A percentile compares a stretch with the other conserved stretches of the same genome.
Evolutionary conservation across 2,797 vertebrate genomes (phyloP).

Genomic region (Serranus cabrilla): DNA sequence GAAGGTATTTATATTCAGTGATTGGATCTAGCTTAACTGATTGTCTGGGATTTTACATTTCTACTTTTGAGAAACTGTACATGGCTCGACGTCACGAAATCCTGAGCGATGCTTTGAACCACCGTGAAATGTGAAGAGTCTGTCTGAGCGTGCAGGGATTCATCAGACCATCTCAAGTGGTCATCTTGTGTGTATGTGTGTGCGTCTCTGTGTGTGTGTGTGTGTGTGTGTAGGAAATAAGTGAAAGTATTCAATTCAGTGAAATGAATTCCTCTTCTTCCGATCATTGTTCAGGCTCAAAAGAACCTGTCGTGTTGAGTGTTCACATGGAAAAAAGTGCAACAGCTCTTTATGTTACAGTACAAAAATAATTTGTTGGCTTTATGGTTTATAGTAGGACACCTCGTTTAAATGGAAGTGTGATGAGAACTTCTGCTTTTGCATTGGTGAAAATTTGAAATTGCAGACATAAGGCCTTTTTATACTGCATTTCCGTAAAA

Average conservation of each 20-base stretch:
- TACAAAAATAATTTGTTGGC: not conserved
- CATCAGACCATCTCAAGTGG: slow-evolving; percentile 25
- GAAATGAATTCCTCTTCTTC: not conserved
- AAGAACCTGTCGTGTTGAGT: not conserved
- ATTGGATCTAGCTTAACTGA: slow-evolving; percentile 59
- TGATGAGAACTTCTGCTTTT: not conserved
- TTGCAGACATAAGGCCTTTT: not conserved
- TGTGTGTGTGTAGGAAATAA: not conserved
- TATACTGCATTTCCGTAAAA: no score
- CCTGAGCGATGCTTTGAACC: slow-evolving; percentile 6
- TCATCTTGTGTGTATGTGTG: not conserved
- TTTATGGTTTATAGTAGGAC: not conserved
- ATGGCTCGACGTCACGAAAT: slow-evolving; percentile 18
- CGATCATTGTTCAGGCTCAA: not conserved
- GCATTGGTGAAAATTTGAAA: not conserved
- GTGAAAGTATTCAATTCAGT: not conserved
- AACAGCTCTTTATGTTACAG: not conserved
- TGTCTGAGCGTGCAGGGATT: not conserved
- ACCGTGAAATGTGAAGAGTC: not conserved
- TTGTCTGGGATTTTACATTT: slow-evolving; percentile 49
- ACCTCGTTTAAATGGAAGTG: not conserved
- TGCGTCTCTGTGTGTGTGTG: no score
- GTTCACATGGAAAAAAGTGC: not conserved
- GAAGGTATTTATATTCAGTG: slow-evolving; percentile 46
- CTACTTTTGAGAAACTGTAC: slow-evolving; percentile 29